Conservation (phyloP, 2,888 invertebrate species). For the Tineola bisselliella region DNA sequence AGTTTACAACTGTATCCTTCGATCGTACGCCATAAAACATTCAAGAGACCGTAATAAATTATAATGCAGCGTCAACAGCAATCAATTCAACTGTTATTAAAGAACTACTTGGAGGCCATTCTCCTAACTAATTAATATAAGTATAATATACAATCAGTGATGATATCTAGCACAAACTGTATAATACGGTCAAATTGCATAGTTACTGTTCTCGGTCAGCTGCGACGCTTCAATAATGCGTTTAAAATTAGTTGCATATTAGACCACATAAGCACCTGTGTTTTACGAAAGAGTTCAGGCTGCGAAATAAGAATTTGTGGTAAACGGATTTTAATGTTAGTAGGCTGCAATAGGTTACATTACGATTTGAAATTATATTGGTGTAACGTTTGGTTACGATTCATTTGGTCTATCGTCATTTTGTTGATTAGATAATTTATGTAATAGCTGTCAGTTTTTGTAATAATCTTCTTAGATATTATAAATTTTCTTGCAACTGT, state of each 20-base stretch:
- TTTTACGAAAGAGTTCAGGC: conserved; percentile 1
- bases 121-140: background rate
- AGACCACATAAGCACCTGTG: background rate
- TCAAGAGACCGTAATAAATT: background rate
- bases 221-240: background rate
- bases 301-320: conserved; percentile 5
- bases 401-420: background rate
- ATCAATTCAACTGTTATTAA: background rate
- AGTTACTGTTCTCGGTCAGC: background rate
- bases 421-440: background rate
- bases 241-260: background rate
- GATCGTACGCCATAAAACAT: background rate
- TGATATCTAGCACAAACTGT: conserved; percentile 7
- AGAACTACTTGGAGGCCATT: conserved; percentile 4
- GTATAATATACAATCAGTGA: conserved; percentile 3
- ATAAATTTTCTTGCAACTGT: background rate
- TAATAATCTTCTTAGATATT: background rate
- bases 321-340: conserved; percentile 1
- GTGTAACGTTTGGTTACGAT: background rate
- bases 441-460: conserved; percentile 1
- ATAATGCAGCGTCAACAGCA: background rate
- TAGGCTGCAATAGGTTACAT: background rate
- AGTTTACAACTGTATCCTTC: background rate
- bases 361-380: background rate
- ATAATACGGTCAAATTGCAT: conserved; percentile 1